Base-by-base conservation (phyloP, 2,888 invertebrate species). In the Spatulosminthurus flaviceps region DNA sequence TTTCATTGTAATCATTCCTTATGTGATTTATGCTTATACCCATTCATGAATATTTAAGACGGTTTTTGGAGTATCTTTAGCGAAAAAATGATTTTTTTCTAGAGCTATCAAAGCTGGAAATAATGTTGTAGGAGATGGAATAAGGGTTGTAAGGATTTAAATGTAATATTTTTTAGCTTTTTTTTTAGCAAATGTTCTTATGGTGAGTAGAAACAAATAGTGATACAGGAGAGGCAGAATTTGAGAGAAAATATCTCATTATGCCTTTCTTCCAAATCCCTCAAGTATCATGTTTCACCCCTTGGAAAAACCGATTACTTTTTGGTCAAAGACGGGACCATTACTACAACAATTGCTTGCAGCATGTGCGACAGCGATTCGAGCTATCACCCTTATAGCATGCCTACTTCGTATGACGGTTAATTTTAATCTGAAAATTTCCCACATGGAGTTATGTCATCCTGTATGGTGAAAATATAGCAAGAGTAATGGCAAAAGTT, bases 401-500 rank as follows among this genome's bases (percentile, higher is more conserved):
- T 51, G 16, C 51, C 16, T 51, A 51, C 7, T 19, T 51, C 9
- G 34, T 34, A 9, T 9, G 34, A 51, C n/a, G n/a, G 51, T n/a
- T n/a, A 13, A 4, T 51, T 11, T n/a, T 51, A 51, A 51, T 51
- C 51, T 51, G 51, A 51, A 51, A 51, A 19, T 51, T 51, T 51
- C 51, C 51, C 51, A 51, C 51, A 51, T 16, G 51, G 51, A 51
- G n/a, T 51, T 51, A 51, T 51, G 51, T 51, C 51, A 34, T 34
- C 34, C 34, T 34, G 9, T 19, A 51, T 51, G 16, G 51, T 51
- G 51, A 16, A 51, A 51, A 51, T 51, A n/a, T n/a, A 51, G 19
- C 51, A 51, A 51, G 51, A 51, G 51, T 51, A 51, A 51, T 51
- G 51, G 51, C 51, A 51, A 51, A 51, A 51, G 51, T 51, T 51